phyloP scores from a whole-genome alignment of 2,113 vertebrate genomes.

The Petrocephalus microphthalmus region DNA sequence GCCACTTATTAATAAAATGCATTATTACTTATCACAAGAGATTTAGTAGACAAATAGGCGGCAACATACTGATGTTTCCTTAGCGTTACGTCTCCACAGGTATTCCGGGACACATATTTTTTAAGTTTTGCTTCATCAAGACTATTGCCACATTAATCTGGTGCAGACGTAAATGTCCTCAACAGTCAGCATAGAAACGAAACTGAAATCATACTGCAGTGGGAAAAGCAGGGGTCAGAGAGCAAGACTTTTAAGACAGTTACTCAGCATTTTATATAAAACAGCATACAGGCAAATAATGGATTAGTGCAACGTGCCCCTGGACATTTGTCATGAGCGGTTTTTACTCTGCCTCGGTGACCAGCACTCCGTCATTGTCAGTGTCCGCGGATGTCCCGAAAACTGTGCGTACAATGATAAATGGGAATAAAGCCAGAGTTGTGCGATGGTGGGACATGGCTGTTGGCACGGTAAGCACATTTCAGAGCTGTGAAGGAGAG shows the following conservation, averaged over 20 bases:
- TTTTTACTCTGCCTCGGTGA: not conserved
- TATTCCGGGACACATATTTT: not conserved
- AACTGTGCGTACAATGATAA: not conserved
- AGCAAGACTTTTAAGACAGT: not conserved
- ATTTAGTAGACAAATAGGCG: not conserved
- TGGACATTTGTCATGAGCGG: not conserved
- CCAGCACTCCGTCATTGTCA: not conserved
- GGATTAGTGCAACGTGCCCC: not conserved
- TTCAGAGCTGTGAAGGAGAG: not conserved
- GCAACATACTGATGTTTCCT: not conserved
- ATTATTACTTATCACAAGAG: not conserved
- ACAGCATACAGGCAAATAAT: constrained; percentile 3
- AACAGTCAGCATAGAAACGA: not conserved
- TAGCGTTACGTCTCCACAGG: not conserved
- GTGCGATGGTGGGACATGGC: not conserved
- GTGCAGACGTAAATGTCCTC: not conserved
- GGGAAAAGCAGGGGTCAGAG: not conserved
- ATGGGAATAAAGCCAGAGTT: not conserved
- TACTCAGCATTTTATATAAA: not conserved
- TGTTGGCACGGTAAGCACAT: not conserved
- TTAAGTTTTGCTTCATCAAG: not conserved
- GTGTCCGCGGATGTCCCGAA: not conserved
- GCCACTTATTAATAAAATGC: not conserved
- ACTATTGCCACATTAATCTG: not conserved
- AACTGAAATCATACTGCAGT: not conserved